Evolutionary conservation across 2,113 vertebrate genomes (phyloP).

Genomic region (Oreocharis arfaki): DNA sequence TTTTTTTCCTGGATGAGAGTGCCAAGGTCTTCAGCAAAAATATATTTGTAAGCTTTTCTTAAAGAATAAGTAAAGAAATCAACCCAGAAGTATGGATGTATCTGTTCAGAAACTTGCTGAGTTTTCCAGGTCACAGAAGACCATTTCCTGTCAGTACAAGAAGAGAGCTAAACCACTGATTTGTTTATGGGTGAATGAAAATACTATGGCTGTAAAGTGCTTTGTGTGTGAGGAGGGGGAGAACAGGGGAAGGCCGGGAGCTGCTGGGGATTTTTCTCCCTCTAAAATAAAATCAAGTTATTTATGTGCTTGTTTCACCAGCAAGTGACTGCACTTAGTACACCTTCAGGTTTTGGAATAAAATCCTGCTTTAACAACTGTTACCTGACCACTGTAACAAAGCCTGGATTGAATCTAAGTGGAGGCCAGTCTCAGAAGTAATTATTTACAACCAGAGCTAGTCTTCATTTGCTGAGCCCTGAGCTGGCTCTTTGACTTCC

Average conservation of each 20-base stretch:
- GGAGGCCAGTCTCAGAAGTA: background rate
- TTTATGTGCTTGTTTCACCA: background rate
- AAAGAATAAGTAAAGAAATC: background rate
- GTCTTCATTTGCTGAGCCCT: background rate
- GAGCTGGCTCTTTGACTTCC: background rate
- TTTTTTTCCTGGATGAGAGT: background rate
- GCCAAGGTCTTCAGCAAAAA: background rate
- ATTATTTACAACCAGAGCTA: background rate
- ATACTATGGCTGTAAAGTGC: slow-evolving; percentile 12
- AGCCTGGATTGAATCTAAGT: background rate
- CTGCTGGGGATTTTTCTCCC: background rate
- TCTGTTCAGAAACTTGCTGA: slow-evolving; percentile 3
- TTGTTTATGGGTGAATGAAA: slow-evolving; percentile 44
- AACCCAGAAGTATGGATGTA: background rate
- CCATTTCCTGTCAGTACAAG: background rate
- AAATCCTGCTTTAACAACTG: background rate
- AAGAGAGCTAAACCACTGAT: background rate
- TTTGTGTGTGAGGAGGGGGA: background rate
- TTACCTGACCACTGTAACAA: background rate
- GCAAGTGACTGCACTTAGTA: background rate
- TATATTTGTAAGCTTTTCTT: background rate
- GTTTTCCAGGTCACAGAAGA: slow-evolving; percentile 48
- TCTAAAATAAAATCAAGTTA: background rate
- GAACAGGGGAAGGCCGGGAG: background rate
- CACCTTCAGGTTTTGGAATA: background rate